These are phyloP conservation scores for Hippocampus zosterae DNA, from an alignment of 2,113 vertebrate species.

Conservation along the genomic window DNA sequence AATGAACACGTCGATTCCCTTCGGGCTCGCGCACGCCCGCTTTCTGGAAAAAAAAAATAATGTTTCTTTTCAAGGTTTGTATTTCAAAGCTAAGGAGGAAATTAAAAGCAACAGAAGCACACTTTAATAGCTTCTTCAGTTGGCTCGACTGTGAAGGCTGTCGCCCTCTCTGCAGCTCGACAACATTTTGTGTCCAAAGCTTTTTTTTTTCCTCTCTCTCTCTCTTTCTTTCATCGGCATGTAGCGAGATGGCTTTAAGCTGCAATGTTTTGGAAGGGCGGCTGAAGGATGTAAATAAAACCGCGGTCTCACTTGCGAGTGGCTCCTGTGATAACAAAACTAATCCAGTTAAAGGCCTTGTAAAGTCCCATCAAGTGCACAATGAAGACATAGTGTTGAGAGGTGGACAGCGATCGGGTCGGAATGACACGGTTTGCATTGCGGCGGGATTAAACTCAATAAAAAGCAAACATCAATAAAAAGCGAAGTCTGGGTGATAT, in stretches of 20 bases:
- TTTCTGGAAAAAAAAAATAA: neutral
- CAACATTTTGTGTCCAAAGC: slow-evolving; percentile 18
- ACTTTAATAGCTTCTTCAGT: slow-evolving; percentile 32
- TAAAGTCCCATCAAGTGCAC: slow-evolving; percentile 35
- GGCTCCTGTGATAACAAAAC: slow-evolving; percentile 42
- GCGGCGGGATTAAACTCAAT: slow-evolving; percentile 12
- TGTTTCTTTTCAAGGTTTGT: slow-evolving; percentile 15
- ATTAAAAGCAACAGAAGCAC: slow-evolving; percentile 28
- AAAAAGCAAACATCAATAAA: slow-evolving; percentile 13
- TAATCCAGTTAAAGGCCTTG: slow-evolving; percentile 52
- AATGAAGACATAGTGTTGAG: slow-evolving; percentile 34
- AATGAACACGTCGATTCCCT: slow-evolving; percentile 22
- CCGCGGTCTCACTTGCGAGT: slow-evolving; percentile 15
- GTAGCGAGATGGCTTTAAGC: slow-evolving; percentile 17
- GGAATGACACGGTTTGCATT: slow-evolving; percentile 11
- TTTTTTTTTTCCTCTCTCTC: slow-evolving; percentile 1
- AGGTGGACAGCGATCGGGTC: slow-evolving; percentile 10
- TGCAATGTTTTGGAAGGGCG: slow-evolving; percentile 14
- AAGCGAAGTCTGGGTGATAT: slow-evolving; percentile 4
- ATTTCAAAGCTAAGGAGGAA: slow-evolving; percentile 43
- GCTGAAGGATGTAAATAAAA: slow-evolving; percentile 29
- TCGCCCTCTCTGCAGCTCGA: slow-evolving; percentile 8
- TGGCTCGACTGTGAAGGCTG: slow-evolving; percentile 31
- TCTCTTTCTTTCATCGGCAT: slow-evolving; percentile 20
- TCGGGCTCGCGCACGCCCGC: slow-evolving; percentile 19